These are phyloP conservation scores for Trachurus trachurus DNA, from an alignment of 2,797 vertebrate species.

Conservation along the genomic window DNA sequence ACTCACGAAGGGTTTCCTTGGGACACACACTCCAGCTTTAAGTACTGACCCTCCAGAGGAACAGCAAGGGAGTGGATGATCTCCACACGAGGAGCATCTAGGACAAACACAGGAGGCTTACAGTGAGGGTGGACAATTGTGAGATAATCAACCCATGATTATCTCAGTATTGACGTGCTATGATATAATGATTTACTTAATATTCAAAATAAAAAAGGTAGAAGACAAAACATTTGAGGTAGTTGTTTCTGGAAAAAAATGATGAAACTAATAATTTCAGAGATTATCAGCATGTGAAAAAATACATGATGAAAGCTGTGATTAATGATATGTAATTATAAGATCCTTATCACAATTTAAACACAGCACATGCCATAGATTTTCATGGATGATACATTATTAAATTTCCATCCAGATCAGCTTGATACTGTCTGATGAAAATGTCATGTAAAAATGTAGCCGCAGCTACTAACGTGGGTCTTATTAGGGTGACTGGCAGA, in stretches of 20 bases:
- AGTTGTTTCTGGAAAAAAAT: background rate
- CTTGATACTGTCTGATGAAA: conserved; percentile 4
- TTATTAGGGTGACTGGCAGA: background rate
- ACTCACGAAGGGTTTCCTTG: conserved; percentile 99
- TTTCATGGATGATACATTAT: background rate
- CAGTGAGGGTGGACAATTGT: background rate
- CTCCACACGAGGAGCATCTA: conserved; percentile 96
- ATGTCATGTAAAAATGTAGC: background rate
- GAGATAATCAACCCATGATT: background rate
- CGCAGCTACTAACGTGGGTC: background rate
- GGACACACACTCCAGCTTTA: conserved; percentile 97
- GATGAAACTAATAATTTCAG: background rate
- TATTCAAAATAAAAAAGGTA: background rate
- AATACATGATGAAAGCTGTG: background rate
- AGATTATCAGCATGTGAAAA: background rate
- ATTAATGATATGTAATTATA: background rate
- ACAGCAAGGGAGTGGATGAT: conserved; percentile 91
- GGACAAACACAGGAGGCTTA: conserved; percentile 16
- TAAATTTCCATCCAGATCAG: background rate
- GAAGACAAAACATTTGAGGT: background rate
- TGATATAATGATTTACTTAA: background rate
- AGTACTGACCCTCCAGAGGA: conserved; percentile 96
- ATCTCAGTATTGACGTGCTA: background rate
- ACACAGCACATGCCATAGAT: background rate
- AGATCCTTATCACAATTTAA: background rate